Percentiles rank a stretch among this genome's conserved stretches.
These are phyloP conservation scores for Halictus quadricinctus DNA, from an alignment of 2,888 invertebrate genomes.

Conservation along the genomic window DNA sequence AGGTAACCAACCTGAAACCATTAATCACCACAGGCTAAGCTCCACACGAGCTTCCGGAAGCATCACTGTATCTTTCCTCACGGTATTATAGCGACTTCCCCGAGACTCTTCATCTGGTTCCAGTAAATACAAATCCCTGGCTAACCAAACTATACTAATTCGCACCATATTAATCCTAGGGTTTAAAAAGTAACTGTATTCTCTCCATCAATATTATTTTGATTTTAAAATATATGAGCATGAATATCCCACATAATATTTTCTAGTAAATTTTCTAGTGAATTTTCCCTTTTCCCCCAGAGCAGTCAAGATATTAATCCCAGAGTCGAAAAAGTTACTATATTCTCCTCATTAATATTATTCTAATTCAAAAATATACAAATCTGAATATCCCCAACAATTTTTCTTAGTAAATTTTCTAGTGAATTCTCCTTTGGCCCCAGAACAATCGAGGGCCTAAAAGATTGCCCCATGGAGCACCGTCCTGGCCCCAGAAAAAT, in stretches of 20 bases:
- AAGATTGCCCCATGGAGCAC: neutral
- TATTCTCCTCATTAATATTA: neutral
- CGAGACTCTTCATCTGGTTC: neutral
- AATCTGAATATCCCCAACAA: neutral
- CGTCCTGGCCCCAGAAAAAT: neutral
- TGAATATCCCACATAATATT: neutral
- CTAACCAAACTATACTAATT: neutral
- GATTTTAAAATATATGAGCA: neutral
- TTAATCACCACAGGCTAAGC: neutral
- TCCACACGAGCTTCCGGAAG: neutral
- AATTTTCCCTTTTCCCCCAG: neutral
- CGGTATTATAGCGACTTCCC: neutral
- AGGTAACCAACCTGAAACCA: conserved; percentile 3
- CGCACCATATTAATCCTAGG: too few species aligned
- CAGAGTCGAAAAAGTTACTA: neutral
- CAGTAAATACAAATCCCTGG: neutral
- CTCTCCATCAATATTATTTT: neutral
- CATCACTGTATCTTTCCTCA: neutral
- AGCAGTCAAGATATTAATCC: too few species aligned
- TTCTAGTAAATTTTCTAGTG: neutral
- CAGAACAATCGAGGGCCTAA: neutral
- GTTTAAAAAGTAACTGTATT: neutral
- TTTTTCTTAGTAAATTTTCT: neutral
- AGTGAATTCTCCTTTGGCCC: neutral
- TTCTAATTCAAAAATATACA: neutral